Evolutionary conservation across 2,113 vertebrate genomes (phyloP).

Genomic region (Coregonus clupeaformis): DNA sequence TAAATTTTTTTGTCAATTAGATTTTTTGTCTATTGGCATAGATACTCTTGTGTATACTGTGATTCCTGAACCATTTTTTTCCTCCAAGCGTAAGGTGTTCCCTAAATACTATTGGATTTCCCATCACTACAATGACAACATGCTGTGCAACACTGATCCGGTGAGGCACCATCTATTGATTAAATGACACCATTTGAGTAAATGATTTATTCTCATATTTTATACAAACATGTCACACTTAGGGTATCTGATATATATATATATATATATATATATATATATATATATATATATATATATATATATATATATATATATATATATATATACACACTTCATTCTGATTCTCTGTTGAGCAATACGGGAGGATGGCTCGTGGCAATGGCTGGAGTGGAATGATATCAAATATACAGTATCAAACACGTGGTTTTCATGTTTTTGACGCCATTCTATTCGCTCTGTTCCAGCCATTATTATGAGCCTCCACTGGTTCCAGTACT

Average conservation of each 20-base stretch:
- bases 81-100: constrained; percentile 66
- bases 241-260: no score
- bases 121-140: constrained; percentile 64
- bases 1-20: not conserved
- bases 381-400: no score
- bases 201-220: not conserved
- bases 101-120: constrained; percentile 71
- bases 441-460: no score
- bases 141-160: constrained; percentile 67
- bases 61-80: not conserved
- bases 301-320: no score
- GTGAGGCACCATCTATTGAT: constrained; percentile 54
- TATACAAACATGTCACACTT: no score
- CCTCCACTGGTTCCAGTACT: not conserved
- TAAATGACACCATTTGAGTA: not conserved
- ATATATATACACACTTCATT: no score
- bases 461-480: no score
- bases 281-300: no score
- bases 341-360: not conserved
- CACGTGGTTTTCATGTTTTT: no score
- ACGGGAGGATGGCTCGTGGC: no score
- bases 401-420: no score
- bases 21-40: not conserved
- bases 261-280: no score
- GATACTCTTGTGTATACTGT: not conserved